These are phyloP conservation scores for Apolygus lucorum DNA, from an alignment of 1,140 invertebrate species.

Conservation along the genomic window DNA sequence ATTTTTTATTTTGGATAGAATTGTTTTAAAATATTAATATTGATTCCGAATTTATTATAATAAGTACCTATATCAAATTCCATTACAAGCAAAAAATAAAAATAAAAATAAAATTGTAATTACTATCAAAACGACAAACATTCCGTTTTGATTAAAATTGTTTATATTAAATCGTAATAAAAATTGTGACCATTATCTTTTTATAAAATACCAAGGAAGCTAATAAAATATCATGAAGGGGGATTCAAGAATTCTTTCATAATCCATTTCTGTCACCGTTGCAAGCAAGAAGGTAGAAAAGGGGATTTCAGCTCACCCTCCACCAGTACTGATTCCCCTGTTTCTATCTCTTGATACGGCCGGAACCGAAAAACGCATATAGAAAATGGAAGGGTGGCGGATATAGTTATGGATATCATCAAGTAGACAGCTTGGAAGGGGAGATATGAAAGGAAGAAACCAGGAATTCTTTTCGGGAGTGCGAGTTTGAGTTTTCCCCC, in stretches of 20 bases:
- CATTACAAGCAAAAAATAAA: too few relatives aligned
- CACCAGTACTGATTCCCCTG: background rate
- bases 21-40: too few relatives aligned
- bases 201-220: background rate
- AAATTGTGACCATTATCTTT: too few relatives aligned
- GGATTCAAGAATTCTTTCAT: background rate
- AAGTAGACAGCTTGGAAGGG: constrained; percentile 8
- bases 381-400: constrained; percentile 4
- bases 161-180: too few relatives aligned
- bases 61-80: too few relatives aligned
- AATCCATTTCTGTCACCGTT: background rate
- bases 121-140: too few relatives aligned
- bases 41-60: too few relatives aligned
- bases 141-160: too few relatives aligned
- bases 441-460: constrained; percentile 9
- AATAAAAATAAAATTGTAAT: too few relatives aligned
- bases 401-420: constrained; percentile 14
- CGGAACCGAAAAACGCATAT: constrained; percentile 8
- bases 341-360: background rate
- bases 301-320: background rate
- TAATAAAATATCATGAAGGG: background rate
- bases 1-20: too few relatives aligned
- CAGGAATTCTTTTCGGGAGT: background rate
- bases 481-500: background rate
- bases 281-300: background rate